phyloP scores from a whole-genome alignment of 2,888 invertebrate species.

The Amphimallon solstitiale region DNA sequence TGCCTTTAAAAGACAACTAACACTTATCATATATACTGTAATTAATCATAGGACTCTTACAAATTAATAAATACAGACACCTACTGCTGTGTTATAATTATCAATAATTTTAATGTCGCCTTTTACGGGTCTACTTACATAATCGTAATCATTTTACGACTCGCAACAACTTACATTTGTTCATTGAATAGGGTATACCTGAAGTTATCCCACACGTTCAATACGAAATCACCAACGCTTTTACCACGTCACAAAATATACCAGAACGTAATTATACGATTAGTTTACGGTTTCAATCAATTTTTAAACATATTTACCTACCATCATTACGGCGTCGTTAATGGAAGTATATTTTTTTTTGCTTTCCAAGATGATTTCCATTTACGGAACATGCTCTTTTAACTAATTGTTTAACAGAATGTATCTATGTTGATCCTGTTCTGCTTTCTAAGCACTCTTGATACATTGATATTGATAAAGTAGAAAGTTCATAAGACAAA shows the following conservation, averaged over 20 bases:
- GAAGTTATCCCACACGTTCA: slow-evolving; percentile 50
- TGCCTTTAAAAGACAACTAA: slow-evolving; percentile 25
- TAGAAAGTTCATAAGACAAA: slow-evolving; percentile 28
- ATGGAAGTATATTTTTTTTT: slow-evolving; percentile 19
- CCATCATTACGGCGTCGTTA: slow-evolving; percentile 17
- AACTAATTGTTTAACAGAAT: slow-evolving; percentile 9
- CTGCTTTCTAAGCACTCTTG: background rate
- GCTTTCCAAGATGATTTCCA: slow-evolving; percentile 1
- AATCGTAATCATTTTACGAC: slow-evolving; percentile 39
- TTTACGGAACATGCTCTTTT: slow-evolving; percentile 4
- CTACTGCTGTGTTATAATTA: slow-evolving; percentile 48
- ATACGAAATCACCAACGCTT: slow-evolving; percentile 53
- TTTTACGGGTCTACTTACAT: slow-evolving; percentile 51
- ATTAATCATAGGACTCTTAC: slow-evolving; percentile 29
- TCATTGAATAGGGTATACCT: slow-evolving; percentile 32
- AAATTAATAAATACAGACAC: slow-evolving; percentile 41
- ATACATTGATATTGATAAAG: slow-evolving; percentile 14
- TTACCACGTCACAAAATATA: slow-evolving; percentile 47
- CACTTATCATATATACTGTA: slow-evolving; percentile 23
- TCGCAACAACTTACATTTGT: background rate
- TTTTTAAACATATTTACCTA: slow-evolving; percentile 26
- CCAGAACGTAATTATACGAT: slow-evolving; percentile 22
- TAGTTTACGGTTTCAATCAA: slow-evolving; percentile 29
- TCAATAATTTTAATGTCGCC: slow-evolving; percentile 49
- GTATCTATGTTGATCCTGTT: background rate